Conservation (phyloP, 30 jellyfish, hydroid and myxozoan species). For the Hydractinia symbiolongicarpus region DNA sequence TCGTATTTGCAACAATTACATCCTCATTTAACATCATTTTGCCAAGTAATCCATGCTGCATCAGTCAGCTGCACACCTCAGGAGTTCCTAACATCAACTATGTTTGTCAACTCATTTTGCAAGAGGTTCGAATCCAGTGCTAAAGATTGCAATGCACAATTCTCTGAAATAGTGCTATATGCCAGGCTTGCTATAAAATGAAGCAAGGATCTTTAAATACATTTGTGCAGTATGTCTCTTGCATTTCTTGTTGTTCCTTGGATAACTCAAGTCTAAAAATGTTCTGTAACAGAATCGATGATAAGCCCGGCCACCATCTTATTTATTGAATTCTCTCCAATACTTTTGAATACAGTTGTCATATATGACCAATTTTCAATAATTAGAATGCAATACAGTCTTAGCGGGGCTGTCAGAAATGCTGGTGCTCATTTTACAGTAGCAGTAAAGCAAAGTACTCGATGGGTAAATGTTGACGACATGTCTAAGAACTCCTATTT, state of each 20-base stretch:
- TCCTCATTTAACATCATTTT: neutral
- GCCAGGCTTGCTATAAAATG: no score
- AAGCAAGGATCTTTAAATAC: no score
- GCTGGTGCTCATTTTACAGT: neutral
- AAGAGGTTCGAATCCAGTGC: neutral
- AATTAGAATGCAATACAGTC: neutral
- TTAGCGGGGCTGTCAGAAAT: neutral
- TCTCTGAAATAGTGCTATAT: neutral
- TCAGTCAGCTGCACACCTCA: no score
- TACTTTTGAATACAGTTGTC: neutral
- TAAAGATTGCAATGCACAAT: constrained; percentile 1
- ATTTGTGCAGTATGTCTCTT: neutral
- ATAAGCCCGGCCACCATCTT: neutral
- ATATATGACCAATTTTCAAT: neutral
- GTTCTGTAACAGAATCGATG: neutral
- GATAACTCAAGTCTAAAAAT: neutral
- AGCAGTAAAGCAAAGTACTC: neutral
- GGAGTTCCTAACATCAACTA: no score
- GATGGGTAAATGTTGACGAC: neutral
- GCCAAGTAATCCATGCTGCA: no score
- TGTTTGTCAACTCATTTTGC: no score
- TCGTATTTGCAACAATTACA: neutral
- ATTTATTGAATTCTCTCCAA: neutral
- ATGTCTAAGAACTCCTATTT: neutral
- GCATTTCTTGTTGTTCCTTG: neutral